phyloP scores from a whole-genome alignment of 2,888 invertebrate species.

The Leucoma salicis region DNA sequence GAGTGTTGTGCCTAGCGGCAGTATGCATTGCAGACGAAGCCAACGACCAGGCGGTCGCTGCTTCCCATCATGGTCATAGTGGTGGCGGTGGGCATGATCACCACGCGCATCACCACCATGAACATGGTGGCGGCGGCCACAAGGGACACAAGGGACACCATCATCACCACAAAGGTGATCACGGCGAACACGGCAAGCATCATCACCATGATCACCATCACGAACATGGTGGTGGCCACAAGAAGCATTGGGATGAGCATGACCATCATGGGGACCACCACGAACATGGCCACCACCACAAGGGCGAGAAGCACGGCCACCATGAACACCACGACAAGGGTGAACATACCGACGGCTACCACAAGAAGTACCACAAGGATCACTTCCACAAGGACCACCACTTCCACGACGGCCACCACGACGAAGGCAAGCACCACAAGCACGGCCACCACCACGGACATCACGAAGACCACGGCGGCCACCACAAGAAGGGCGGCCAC shows the following conservation, averaged over 20 bases:
- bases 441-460: constrained; percentile 89
- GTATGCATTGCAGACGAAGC: constrained; percentile 53
- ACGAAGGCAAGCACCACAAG: constrained; percentile 91
- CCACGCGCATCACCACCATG: constrained; percentile 85
- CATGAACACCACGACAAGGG: constrained; percentile 93
- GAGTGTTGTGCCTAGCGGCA: constrained; percentile 62
- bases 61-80: constrained; percentile 57
- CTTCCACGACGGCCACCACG: constrained; percentile 93
- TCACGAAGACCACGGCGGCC: constrained; percentile 87
- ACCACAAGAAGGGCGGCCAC: constrained; percentile 91
- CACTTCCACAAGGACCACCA: constrained; percentile 94
- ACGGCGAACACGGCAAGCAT: constrained; percentile 89
- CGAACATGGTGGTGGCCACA: constrained; percentile 90
- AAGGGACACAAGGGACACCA: constrained; percentile 90
- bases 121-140: constrained; percentile 87
- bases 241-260: constrained; percentile 89
- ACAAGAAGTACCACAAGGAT: constrained; percentile 93
- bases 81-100: constrained; percentile 85
- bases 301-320: constrained; percentile 90
- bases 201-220: constrained; percentile 88
- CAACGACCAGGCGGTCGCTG: constrained; percentile 70
- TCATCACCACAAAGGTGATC: constrained; percentile 89
- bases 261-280: constrained; percentile 89
- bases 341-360: constrained; percentile 90
- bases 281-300: constrained; percentile 88